Evolutionary conservation across 37 sponge, comb jelly and placozoan genomes (phyloP), one percentile per base, ranked within the genome.

Genomic region (Haliclona indistincta): DNA sequence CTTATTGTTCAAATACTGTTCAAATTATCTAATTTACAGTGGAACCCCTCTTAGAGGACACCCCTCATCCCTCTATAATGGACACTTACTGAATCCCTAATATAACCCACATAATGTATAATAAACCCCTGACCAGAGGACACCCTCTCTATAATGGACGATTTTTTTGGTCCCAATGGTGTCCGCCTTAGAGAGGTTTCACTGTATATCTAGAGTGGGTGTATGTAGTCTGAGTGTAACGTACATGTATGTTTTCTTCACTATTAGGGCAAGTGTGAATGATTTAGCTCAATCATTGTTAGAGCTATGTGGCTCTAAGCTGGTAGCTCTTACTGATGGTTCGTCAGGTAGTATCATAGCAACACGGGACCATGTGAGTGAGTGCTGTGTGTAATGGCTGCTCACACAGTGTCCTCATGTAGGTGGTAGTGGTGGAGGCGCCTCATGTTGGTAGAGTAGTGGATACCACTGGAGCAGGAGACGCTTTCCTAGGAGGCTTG

Each of bases 391-490:
- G 49, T 47, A 47, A 8, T 8, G 8, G 49, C 8, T 8, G 13
- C 49, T 47, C 49, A 47, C 13, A 47, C 13, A 47, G 13, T n/a
- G n/a, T n/a, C n/a, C n/a, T 17, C 0, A 19, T 45, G 2, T 56
- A 91, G 91, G 81, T 86, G 55, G 86, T 82, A 11, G 51, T 67
- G 51, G 92, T 91, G 28, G 38, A 70, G 35, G 66, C 87, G 33
- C 67, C 75, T n/a, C 0, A 13, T 26, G 76, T 95, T 38, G 47
- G 29, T 0, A 65, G 25, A 38, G 79, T 89, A 36, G 84, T 92
- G 40, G 96, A 95, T 37, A 82, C 92, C 25, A 95, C 92, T 35
- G 96, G 96, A 47, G 96, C 96, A 25, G 96, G 96, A 35, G 96
- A 95, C 77, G 92, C 96, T 25, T 95, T 86, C 56, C 84, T 95